phyloP scores from a whole-genome alignment of 2,113 vertebrate genomes.

The Perognathus longimembris region DNA sequence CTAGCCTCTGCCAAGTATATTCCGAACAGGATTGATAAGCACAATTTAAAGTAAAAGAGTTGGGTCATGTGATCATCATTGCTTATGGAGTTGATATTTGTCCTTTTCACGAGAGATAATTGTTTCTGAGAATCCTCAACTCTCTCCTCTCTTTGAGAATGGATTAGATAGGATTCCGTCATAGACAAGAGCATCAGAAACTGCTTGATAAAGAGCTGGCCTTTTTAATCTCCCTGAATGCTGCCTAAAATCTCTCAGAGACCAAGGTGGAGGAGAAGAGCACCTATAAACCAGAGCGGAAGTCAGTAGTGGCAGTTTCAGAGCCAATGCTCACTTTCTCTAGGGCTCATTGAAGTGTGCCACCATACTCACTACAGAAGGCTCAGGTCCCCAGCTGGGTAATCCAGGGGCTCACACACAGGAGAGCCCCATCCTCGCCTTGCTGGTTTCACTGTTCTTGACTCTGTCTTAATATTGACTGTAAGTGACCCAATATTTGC shows the following conservation, averaged over 20 bases:
- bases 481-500: background rate
- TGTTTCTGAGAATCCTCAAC: background rate
- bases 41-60: background rate
- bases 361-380: background rate
- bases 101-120: background rate
- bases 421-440: background rate
- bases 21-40: background rate
- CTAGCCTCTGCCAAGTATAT: background rate
- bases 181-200: background rate
- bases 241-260: background rate
- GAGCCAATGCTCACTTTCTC: background rate
- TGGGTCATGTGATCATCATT: background rate
- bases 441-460: background rate
- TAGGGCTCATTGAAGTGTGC: background rate
- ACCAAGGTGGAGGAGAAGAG: background rate
- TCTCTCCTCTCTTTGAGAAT: background rate
- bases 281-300: background rate
- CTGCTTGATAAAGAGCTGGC: background rate
- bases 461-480: background rate
- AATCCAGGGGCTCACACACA: background rate
- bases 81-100: background rate
- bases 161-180: background rate
- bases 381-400: rapidly evolving
- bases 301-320: background rate
- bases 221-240: background rate